Evolutionary conservation across 2,888 invertebrate species (phyloP).

Genomic region (Hirtodrosophila trivittata): DNA sequence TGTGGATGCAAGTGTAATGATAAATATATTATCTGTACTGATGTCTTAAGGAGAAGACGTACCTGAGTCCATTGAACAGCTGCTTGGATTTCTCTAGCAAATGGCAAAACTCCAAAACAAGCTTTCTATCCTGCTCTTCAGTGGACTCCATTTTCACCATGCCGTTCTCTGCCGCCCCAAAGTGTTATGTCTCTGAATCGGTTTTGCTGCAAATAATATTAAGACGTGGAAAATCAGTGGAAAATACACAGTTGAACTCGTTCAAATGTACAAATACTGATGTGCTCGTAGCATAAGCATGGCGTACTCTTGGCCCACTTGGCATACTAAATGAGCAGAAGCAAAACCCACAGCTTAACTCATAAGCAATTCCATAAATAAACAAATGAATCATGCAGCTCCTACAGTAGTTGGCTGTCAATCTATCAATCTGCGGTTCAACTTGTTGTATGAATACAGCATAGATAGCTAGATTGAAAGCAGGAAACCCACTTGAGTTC

Average conservation of each 20-base stretch:
- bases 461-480: conserved; percentile 9
- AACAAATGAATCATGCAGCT: conserved; percentile 40
- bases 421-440: conserved; percentile 6
- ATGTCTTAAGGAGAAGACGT: conserved; percentile 32
- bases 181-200: conserved; percentile 82
- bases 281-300: too few relatives aligned
- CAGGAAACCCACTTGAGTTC: conserved; percentile 56
- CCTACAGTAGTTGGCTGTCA: conserved; percentile 6
- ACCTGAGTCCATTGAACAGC: conserved; percentile 97
- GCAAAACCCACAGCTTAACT: conserved; percentile 2
- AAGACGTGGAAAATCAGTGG: too few relatives aligned
- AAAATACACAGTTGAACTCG: too few relatives aligned
- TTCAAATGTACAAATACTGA: too few relatives aligned
- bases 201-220: conserved; percentile 69
- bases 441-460: too few relatives aligned
- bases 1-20: conserved; percentile 85
- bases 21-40: too few relatives aligned
- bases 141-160: conserved; percentile 92
- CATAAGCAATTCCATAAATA: conserved; percentile 29
- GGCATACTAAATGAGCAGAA: conserved; percentile 18
- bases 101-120: conserved; percentile 98
- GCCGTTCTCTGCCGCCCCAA: conserved; percentile 83
- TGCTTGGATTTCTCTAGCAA: conserved; percentile 98
- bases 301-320: too few relatives aligned
- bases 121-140: conserved; percentile 94